phyloP scores from a whole-genome alignment of 2,797 vertebrate genomes.

The Phalloptychus januarius region DNA sequence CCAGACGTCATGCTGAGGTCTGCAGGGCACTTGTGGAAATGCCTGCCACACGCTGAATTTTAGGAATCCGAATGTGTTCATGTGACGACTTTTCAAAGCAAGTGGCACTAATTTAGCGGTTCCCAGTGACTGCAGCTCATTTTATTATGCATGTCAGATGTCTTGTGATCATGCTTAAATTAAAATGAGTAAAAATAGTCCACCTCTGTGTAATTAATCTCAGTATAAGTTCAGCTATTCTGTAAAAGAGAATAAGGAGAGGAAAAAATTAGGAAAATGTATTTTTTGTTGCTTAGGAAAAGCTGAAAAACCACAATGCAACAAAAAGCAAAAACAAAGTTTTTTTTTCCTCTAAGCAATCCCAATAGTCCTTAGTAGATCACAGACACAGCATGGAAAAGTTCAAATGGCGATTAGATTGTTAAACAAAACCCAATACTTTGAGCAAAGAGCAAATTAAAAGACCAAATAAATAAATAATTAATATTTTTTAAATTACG shows the following conservation, averaged over 20 bases:
- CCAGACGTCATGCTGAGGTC: slow-evolving; percentile 15
- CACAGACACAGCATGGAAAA: background rate
- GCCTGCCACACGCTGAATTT: background rate
- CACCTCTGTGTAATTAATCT: too few relatives aligned
- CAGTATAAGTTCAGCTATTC: too few relatives aligned
- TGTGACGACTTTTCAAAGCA: background rate
- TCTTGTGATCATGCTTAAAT: too few relatives aligned
- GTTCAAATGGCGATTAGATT: background rate
- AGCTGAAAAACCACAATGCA: background rate
- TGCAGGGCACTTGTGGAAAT: slow-evolving; percentile 14
- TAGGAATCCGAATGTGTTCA: background rate
- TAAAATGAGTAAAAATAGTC: too few relatives aligned
- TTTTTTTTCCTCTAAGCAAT: background rate
- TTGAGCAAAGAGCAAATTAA: too few relatives aligned
- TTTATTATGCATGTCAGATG: background rate
- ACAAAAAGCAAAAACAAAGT: background rate
- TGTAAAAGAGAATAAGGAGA: too few relatives aligned
- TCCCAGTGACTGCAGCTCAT: background rate
- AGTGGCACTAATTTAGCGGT: background rate
- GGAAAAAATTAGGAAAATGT: background rate
- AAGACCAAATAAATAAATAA: too few relatives aligned
- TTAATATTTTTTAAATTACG: too few relatives aligned
- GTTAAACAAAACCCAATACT: background rate
- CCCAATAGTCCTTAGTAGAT: background rate
- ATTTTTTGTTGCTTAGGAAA: background rate